Percentiles rank a stretch among this genome's conserved stretches.
These are phyloP conservation scores for Paracentrotus lividus DNA, from an alignment of 53 echinoderm and acorn worm genomes.

Conservation along the genomic window DNA sequence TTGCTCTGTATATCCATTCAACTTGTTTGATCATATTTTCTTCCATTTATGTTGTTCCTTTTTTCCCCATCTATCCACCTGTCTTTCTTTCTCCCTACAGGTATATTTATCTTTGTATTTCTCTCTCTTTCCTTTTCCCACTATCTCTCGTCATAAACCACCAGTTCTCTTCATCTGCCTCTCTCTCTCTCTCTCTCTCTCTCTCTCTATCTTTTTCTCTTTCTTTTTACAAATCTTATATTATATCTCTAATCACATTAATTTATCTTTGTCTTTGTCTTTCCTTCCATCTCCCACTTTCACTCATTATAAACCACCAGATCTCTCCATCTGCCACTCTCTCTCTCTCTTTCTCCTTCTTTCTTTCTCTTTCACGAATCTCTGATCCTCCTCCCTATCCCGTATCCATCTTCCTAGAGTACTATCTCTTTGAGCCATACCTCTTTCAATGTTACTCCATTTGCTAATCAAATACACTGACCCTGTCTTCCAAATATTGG, in stretches of 20 bases:
- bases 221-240: no score
- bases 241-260: not conserved
- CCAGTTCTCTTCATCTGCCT: not conserved
- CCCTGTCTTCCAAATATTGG: conserved; percentile 60
- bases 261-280: no score
- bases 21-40: not conserved
- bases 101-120: not conserved
- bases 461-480: conserved; percentile 53
- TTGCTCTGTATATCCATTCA: no score
- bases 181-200: not conserved
- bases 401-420: not conserved
- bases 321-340: not conserved
- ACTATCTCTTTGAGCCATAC: conserved; percentile 5
- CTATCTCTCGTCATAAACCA: no score
- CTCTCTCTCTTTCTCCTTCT: not conserved
- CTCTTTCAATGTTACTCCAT: conserved; percentile 49
- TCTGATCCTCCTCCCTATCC: not conserved
- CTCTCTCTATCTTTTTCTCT: not conserved
- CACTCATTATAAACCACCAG: not conserved
- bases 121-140: not conserved
- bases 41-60: not conserved
- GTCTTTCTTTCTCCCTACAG: no score
- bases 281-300: no score
- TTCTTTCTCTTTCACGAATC: not conserved
- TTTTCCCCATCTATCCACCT: not conserved